Evolutionary conservation across 2,888 invertebrate species (phyloP), one percentile per base, ranked within the genome.

Genomic region (Anagyrus pseudococci): DNA sequence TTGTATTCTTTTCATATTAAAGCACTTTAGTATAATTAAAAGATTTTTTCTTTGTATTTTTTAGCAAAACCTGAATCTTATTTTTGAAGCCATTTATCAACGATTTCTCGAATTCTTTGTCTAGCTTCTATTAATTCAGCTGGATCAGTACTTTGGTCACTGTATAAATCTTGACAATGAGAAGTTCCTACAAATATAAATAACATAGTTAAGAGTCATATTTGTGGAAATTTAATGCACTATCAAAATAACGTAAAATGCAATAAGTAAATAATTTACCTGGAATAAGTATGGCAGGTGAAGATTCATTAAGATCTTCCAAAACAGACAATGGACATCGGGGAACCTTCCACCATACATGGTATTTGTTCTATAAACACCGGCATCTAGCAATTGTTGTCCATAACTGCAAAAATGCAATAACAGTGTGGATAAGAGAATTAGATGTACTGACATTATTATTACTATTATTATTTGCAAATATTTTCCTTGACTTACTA

Each of bases 261-360:
- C 7, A 37, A 33, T 10, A 25, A 10, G 23, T 49, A 23, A 2
- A 17, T 48, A 43, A 40, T 19, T 63, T 71, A 77, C 78, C 78
- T 22, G 72, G 69, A 15, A 79, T 75, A 7, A 78, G 50, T 54
- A 79, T 76, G 10, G 77, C 72, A 0, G 76, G 75, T 0, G 78
- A 70, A 1, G 20, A 56, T 29, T 69, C 57, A 55, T 75, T 76
- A 23, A 77, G 67, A 70, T 84, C 83, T 68, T 83, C 76, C 13
- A 84, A 73, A 19, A 87, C 74, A 10, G 87, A 83, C 1, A 87
- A 76, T 82, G 71, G 86, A 86, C 81, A 66, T 85, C 84, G 3
- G 85, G 85, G 15, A 73, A 71, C 49, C 77, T 66, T 40, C 83
- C 84, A 26, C 85, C 84, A 67, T 85, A 87, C 61, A 85, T 71